A percentile compares a stretch with the other conserved stretches of the same genome.
phyloP scores from a whole-genome alignment of 2,888 invertebrate species.

The Xestia ashworthii region DNA sequence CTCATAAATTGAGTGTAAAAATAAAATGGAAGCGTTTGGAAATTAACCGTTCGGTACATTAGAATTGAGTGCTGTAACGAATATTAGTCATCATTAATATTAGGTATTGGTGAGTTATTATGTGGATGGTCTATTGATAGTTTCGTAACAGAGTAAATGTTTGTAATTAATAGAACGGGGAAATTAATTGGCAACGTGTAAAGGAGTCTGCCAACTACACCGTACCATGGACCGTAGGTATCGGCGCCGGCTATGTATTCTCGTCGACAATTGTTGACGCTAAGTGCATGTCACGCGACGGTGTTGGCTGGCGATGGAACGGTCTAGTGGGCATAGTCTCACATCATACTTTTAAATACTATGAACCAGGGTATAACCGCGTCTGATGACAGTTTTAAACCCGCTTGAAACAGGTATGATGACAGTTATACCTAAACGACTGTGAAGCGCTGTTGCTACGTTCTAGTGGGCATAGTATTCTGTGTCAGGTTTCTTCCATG shows the following conservation, averaged over 20 bases:
- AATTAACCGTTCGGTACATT: slow-evolving; percentile 25
- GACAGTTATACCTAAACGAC: too few species aligned
- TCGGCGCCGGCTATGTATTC: background rate
- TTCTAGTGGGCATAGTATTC: background rate
- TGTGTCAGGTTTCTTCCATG: too few species aligned
- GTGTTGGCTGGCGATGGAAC: background rate
- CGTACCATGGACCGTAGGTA: background rate
- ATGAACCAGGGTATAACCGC: background rate
- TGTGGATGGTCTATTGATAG: background rate
- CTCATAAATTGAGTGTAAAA: slow-evolving; percentile 73
- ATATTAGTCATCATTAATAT: slow-evolving; percentile 16
- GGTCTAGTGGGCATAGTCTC: background rate
- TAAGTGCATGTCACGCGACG: background rate
- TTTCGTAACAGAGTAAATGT: background rate
- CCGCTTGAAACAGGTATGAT: too few species aligned
- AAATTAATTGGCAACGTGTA: slow-evolving; percentile 5
- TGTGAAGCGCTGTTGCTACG: background rate
- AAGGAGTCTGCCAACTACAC: background rate
- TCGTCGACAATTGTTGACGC: background rate
- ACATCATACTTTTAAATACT: background rate
- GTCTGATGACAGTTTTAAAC: too few species aligned
- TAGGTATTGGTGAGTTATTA: background rate
- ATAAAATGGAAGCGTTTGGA: slow-evolving; percentile 44
- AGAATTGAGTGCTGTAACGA: slow-evolving; percentile 3
- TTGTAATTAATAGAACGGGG: background rate